phyloP scores from a whole-genome alignment of 2,797 vertebrate genomes.

The Coccyzus lansbergi region DNA sequence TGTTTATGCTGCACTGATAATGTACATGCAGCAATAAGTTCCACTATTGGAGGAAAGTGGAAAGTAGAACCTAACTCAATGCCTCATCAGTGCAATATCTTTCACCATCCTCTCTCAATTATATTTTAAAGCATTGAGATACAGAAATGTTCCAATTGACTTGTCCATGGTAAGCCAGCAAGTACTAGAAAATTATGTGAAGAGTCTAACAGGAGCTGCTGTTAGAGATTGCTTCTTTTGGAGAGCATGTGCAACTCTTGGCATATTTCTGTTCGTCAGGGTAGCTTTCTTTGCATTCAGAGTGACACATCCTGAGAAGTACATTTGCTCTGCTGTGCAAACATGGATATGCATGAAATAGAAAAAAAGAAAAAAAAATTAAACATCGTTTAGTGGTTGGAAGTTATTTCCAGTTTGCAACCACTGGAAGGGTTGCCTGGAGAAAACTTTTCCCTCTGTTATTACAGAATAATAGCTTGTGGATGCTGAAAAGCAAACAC shows the following conservation, averaged over 20 bases:
- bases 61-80: not conserved
- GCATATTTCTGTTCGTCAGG: not conserved
- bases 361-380: constrained; percentile 40
- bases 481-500: constrained; percentile 76
- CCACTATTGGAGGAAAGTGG: not conserved
- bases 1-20: not conserved
- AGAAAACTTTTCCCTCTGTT: constrained; percentile 77
- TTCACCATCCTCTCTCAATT: not conserved
- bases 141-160: not conserved
- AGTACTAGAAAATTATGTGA: not conserved
- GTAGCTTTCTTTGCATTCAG: constrained; percentile 36
- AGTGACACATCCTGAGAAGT: constrained; percentile 51
- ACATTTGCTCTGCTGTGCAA: constrained; percentile 55
- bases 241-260: not conserved
- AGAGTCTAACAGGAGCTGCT: not conserved
- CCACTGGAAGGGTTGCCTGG: constrained; percentile 68
- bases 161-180: not conserved
- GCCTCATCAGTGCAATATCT: not conserved
- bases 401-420: constrained; percentile 78
- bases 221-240: not conserved
- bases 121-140: not conserved
- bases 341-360: constrained; percentile 67
- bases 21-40: not conserved
- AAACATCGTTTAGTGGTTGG: constrained; percentile 74
- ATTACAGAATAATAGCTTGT: constrained; percentile 79